Evolutionary conservation across 2,797 vertebrate species (phyloP).

Genomic region (Leptoclinus maculatus): DNA sequence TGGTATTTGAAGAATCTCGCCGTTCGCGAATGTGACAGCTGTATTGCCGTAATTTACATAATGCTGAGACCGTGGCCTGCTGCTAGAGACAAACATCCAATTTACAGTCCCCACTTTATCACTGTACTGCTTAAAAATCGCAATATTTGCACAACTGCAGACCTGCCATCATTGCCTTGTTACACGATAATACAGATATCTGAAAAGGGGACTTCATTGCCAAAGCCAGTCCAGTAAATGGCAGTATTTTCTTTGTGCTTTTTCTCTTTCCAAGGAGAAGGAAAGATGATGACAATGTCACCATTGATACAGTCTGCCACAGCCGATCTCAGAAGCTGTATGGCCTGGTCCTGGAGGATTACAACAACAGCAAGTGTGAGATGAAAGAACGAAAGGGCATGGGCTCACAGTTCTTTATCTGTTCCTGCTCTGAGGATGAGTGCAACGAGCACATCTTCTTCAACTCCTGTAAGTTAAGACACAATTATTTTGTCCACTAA

Average conservation of each 20-base stretch:
- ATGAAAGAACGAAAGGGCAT: conserved; percentile 88
- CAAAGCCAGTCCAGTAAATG: conserved; percentile 20
- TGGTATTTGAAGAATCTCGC: conserved; percentile 32
- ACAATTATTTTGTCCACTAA: not conserved
- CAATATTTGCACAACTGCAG: conserved; percentile 35
- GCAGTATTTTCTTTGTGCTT: conserved; percentile 4
- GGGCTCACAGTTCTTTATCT: conserved; percentile 90
- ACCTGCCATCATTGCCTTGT: conserved; percentile 4
- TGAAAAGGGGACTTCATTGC: not conserved
- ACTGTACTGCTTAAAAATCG: conserved; percentile 16
- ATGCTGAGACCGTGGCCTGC: conserved; percentile 36
- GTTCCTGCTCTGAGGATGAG: conserved; percentile 88
- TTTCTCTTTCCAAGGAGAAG: conserved; percentile 84
- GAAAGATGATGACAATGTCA: conserved; percentile 86
- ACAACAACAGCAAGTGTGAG: conserved; percentile 83
- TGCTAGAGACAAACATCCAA: conserved; percentile 44
- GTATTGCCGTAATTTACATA: conserved; percentile 55
- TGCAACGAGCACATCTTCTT: conserved; percentile 91
- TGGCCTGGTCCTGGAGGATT: conserved; percentile 86
- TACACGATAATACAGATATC: conserved; percentile 17
- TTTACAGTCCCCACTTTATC: conserved; percentile 40
- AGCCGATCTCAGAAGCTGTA: conserved; percentile 83
- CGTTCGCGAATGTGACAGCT: conserved; percentile 37
- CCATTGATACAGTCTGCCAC: conserved; percentile 92
- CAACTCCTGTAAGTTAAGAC: conserved; percentile 77